Evolutionary conservation across 2,113 vertebrate species (phyloP).

Genomic region (Elanus axillaris): DNA sequence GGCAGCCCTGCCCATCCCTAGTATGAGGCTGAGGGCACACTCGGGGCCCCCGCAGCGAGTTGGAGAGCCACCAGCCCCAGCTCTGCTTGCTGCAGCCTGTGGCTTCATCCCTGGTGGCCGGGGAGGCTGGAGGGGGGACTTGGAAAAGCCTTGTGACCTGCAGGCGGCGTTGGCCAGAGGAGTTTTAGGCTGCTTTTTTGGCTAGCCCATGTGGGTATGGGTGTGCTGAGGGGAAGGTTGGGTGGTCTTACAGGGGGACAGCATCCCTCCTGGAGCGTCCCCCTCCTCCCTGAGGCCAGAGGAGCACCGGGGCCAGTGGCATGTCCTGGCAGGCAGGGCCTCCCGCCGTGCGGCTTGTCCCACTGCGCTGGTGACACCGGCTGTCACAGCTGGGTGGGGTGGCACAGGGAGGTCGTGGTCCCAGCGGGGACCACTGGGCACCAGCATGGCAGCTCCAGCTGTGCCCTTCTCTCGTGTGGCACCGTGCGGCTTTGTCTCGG

Average conservation of each 20-base stretch:
- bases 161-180: background rate
- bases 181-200: background rate
- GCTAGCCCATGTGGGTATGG: background rate
- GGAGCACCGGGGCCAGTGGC: background rate
- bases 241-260: background rate
- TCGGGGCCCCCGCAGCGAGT: background rate
- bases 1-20: background rate
- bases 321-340: background rate
- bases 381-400: background rate
- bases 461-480: background rate
- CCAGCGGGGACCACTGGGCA: background rate
- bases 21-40: background rate
- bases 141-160: background rate
- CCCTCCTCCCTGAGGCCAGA: background rate
- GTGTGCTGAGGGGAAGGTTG: background rate
- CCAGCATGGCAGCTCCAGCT: rapidly evolving
- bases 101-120: background rate
- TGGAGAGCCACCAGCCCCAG: background rate
- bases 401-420: background rate
- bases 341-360: rapidly evolving
- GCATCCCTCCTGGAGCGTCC: background rate
- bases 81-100: background rate
- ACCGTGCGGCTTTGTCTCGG: rapidly evolving
- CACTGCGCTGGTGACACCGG: background rate
- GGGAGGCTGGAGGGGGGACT: background rate